These are phyloP conservation scores for Helostoma temminkii DNA, from an alignment of 2,797 vertebrate species.

Conservation along the genomic window DNA sequence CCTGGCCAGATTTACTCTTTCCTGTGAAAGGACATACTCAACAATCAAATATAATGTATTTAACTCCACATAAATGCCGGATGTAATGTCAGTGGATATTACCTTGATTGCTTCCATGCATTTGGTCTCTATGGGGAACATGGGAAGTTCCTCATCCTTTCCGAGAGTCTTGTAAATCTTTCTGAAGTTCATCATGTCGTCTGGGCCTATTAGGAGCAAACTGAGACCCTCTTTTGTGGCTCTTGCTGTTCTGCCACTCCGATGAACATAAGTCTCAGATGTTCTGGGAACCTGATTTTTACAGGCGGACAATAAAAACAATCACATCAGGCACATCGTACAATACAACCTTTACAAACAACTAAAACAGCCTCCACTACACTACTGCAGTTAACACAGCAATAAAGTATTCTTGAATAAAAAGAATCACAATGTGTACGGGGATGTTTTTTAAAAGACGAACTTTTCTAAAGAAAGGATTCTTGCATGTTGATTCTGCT, in stretches of 20 bases:
- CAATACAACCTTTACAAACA: neutral
- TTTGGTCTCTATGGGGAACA: slow-evolving; percentile 91
- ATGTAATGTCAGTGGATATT: slow-evolving; percentile 26
- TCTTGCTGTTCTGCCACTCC: slow-evolving; percentile 94
- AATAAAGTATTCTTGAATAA: neutral
- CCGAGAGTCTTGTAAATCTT: slow-evolving; percentile 92
- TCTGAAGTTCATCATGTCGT: slow-evolving; percentile 92
- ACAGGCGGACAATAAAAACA: neutral
- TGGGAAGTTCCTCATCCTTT: slow-evolving; percentile 91
- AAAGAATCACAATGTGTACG: neutral
- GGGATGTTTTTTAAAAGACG: neutral
- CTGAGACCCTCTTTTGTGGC: slow-evolving; percentile 92
- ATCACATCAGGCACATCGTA: neutral
- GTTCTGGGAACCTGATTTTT: slow-evolving; percentile 92
- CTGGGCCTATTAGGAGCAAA: slow-evolving; percentile 91
- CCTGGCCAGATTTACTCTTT: slow-evolving; percentile 90
- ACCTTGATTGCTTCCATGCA: slow-evolving; percentile 93
- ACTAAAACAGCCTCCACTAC: neutral
- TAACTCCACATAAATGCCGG: neutral
- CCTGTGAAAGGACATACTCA: slow-evolving; percentile 78
- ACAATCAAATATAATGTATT: neutral
- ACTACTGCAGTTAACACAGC: neutral
- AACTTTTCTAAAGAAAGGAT: neutral
- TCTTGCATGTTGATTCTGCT: neutral
- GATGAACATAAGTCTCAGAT: slow-evolving; percentile 94